phyloP scores from a whole-genome alignment of 2,113 vertebrate genomes.

The Sus scrofa region T2T-Sscrofa CM000812.6:134319001-134319500 shows the following conservation, averaged over 20 bases:
- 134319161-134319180: not conserved
- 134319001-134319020: not conserved
- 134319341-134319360: constrained; percentile 12
- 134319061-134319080: not conserved
- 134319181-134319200: not conserved
- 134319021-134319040: not conserved
- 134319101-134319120: no score
- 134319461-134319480: not conserved
- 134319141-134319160: not conserved
- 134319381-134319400: not conserved
- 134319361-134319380: not conserved
- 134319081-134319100: not conserved
- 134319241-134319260: not conserved
- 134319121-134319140: no score
- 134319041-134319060: not conserved
- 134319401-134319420: not conserved
- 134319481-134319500: not conserved
- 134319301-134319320: not conserved
- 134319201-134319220: not conserved
- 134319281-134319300: not conserved
- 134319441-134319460: not conserved
- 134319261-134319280: not conserved
- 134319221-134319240: not conserved
- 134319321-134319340: not conserved
- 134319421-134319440: not conserved